Evolutionary conservation across 2,113 vertebrate species (phyloP).

Genomic region (Megaceryle torquata): DNA sequence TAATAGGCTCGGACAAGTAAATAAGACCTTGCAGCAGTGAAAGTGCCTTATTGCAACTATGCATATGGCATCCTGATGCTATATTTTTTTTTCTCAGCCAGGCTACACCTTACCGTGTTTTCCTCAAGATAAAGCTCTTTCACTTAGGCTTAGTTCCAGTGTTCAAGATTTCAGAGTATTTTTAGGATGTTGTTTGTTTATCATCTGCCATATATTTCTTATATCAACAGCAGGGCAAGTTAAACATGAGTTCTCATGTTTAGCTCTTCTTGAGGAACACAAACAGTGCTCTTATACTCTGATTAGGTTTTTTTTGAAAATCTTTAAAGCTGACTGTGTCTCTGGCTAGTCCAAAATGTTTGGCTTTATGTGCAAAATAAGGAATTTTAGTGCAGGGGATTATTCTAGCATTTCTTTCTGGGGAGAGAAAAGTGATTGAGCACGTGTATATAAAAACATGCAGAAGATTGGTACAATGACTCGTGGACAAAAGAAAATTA

Average conservation of each 20-base stretch:
- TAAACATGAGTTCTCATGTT: neutral
- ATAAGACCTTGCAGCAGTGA: neutral
- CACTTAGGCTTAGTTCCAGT: slow-evolving; percentile 2
- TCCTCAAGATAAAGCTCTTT: slow-evolving; percentile 17
- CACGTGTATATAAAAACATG: neutral
- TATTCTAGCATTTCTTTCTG: neutral
- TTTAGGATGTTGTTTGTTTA: slow-evolving; percentile 40
- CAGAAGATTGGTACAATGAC: neutral
- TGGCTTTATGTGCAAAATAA: neutral
- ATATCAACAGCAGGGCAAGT: neutral
- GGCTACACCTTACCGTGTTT: neutral
- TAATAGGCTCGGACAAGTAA: slow-evolving; percentile 27
- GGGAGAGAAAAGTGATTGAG: neutral
- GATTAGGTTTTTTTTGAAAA: neutral
- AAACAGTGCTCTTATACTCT: neutral
- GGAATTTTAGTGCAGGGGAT: neutral
- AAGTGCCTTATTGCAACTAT: neutral
- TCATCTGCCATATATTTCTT: slow-evolving; percentile 7
- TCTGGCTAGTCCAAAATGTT: neutral
- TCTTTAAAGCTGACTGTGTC: neutral
- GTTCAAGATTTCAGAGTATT: slow-evolving; percentile 15
- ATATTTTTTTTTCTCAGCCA: neutral
- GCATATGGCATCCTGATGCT: neutral
- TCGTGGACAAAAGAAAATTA: slow-evolving; percentile 8
- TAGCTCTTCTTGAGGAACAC: neutral